Conservation (phyloP, 2,888 invertebrate genomes). For the Habrosyne pyritoides region DNA sequence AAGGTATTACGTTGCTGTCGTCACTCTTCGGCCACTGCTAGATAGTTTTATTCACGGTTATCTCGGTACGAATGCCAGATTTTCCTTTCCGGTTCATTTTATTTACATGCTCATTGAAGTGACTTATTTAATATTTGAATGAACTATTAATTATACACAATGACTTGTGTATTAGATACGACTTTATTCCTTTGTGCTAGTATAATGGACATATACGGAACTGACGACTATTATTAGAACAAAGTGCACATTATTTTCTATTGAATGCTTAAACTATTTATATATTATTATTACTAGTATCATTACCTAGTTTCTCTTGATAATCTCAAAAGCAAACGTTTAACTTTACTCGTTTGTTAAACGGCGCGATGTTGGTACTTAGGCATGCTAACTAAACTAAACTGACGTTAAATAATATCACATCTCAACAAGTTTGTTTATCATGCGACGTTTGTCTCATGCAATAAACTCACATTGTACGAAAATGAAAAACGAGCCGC, state of each 20-base stretch:
- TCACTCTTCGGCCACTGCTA: background rate
- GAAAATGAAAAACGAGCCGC: conserved; percentile 61
- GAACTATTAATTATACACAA: background rate
- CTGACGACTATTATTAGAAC: too few relatives aligned
- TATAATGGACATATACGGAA: too few relatives aligned
- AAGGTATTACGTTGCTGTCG: background rate
- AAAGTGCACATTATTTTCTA: too few relatives aligned
- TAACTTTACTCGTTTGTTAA: too few relatives aligned
- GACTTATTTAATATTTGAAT: background rate
- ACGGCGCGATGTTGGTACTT: background rate
- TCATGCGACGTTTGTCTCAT: conserved; percentile 17
- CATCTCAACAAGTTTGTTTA: conserved; percentile 7
- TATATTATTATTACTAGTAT: too few relatives aligned
- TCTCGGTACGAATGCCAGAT: background rate
- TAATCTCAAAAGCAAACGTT: too few relatives aligned
- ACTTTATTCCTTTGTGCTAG: too few relatives aligned
- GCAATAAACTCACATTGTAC: conserved; percentile 33
- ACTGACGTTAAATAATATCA: conserved; percentile 5
- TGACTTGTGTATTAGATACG: too few relatives aligned
- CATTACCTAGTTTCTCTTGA: too few relatives aligned
- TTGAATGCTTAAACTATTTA: too few relatives aligned
- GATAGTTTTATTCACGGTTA: conserved; percentile 1
- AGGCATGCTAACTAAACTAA: background rate
- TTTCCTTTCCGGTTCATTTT: background rate
- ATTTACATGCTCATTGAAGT: background rate